Percentiles rank a stretch among this genome's conserved stretches.
Conservation (phyloP, 2,888 invertebrate genomes). For the Drosophila infuscata region DNA sequence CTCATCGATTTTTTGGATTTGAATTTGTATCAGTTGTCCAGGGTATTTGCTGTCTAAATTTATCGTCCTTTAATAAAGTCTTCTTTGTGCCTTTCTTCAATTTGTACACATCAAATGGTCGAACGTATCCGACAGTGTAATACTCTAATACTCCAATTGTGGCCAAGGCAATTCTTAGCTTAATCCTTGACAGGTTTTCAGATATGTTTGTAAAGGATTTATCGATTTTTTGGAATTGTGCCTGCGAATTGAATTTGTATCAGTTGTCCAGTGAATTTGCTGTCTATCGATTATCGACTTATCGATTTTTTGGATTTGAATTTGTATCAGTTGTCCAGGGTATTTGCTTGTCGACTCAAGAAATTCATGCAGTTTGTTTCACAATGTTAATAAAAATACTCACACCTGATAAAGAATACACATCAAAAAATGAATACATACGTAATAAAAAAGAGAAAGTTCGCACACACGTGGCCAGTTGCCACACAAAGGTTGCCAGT, state of each 20-base stretch:
- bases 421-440: slow-evolving; percentile 30
- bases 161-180: background rate
- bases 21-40: background rate
- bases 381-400: slow-evolving; percentile 59
- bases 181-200: background rate
- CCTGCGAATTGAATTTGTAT: background rate
- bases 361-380: slow-evolving; percentile 17
- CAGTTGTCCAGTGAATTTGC: background rate
- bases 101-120: slow-evolving; percentile 8
- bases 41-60: slow-evolving; percentile 11
- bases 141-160: background rate
- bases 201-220: background rate
- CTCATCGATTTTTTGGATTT: background rate
- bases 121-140: background rate
- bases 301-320: background rate
- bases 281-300: too few relatives aligned
- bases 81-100: slow-evolving; percentile 1
- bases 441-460: background rate
- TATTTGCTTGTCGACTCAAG: slow-evolving; percentile 6
- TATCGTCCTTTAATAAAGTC: slow-evolving; percentile 7
- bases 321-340: slow-evolving; percentile 1
- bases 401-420: slow-evolving; percentile 48
- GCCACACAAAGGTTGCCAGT: slow-evolving; percentile 14
- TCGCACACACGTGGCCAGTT: slow-evolving; percentile 7
- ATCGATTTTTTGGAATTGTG: background rate